Base-by-base conservation (phyloP, 1,140 invertebrate genomes). In the Hypsibius dujardini region DNA sequence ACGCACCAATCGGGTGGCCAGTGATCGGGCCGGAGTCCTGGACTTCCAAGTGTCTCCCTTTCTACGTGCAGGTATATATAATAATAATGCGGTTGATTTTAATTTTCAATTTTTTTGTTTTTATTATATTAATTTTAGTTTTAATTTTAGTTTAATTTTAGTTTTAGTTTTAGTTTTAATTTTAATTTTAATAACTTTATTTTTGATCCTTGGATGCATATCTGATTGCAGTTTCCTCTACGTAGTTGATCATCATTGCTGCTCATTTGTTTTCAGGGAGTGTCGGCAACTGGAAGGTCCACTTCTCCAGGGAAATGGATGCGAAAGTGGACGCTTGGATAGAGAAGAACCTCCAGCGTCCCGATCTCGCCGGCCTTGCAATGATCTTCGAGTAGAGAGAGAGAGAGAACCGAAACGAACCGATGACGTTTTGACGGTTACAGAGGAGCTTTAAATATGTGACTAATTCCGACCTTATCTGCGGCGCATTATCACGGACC, bases 261-360 rank as follows among this genome's bases (percentile, higher is more conserved):
- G 50, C 50, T 67, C 3, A 42, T 67, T 14, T 14, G 12, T 7
- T 3, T 67, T 3, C 62, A 67, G 62, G 62, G 42, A 67, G 62
- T 42, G 62, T 42, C 12, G 62, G 62, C 12, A 67, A 67, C 62
- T 67, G 62, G 62, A 67, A 67, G 45, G 12, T 67, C 3, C 62
- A 67, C 42, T 67, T 67, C 42, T 67, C 62, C 3, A 67, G 7
- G 3, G 62, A 67, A 67, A 67, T 67, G 62, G 42, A 67, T 42
- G 42, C 12, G 3, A 67, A 14, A 3, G 62, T 67, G 42, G 7
- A 7, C 7, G 62, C 7, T 14, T 67, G 62, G 62, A 67, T 67
- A 14, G 62, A 7, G 7, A 67, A 67, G 42, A 67, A 67, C 45
- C 3, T 67, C 12, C 62, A 67, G 42, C 62, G 62, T 14, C 12